A percentile compares a stretch with the other conserved stretches of the same genome.
These are phyloP conservation scores for Eupithecia exiguata DNA, from an alignment of 2,888 invertebrate species.

Conservation along the genomic window DNA sequence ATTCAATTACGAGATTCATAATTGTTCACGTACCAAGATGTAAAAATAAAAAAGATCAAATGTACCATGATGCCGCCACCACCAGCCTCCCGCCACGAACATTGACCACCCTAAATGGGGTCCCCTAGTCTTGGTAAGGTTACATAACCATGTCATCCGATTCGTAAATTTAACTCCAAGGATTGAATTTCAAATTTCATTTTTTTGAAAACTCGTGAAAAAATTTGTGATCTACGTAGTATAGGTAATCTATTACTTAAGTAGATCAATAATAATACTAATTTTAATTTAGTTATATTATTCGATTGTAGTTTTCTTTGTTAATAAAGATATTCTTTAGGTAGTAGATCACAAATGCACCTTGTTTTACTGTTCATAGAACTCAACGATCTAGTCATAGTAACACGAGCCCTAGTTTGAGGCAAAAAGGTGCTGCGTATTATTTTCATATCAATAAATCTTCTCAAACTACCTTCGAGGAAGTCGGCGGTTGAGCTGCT, in stretches of 20 bases:
- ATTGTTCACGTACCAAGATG: neutral
- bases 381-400: neutral
- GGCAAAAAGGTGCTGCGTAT: neutral
- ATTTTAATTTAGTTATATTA: too few species aligned
- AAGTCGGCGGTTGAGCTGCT: neutral
- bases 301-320: too few species aligned
- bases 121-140: neutral
- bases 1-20: neutral
- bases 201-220: too few species aligned
- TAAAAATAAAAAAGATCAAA: neutral
- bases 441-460: neutral
- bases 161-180: neutral
- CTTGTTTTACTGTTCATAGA: neutral
- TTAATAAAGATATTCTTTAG: too few species aligned
- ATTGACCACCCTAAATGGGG: neutral
- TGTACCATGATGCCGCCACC: neutral
- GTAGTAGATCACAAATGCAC: neutral
- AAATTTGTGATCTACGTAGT: too few species aligned
- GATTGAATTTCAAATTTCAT: too few species aligned
- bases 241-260: neutral
- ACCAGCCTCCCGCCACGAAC: neutral
- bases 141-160: neutral
- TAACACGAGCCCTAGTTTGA: too few species aligned
- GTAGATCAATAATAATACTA: too few species aligned
- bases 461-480: neutral